phyloP scores from a whole-genome alignment of 2,797 vertebrate species.

The Heliangelus exortis region DNA sequence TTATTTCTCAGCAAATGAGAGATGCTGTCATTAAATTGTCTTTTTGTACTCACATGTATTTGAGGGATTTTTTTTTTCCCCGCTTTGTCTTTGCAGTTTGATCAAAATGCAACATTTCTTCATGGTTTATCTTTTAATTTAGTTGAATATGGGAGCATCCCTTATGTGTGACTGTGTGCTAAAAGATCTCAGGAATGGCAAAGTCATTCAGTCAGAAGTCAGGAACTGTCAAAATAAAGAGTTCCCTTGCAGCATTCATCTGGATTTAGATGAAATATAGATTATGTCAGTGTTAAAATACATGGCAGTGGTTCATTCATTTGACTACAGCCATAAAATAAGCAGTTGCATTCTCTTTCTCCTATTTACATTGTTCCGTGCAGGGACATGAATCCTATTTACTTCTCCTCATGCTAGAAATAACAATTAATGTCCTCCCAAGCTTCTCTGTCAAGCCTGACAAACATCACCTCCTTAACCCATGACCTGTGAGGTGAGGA shows the following conservation, averaged over 20 bases:
- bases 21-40: constrained; percentile 63
- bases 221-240: not conserved
- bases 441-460: too few relatives aligned
- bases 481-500: too few relatives aligned
- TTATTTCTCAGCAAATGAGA: constrained; percentile 63
- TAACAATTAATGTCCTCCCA: too few relatives aligned
- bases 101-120: constrained; percentile 2
- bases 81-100: constrained; percentile 36
- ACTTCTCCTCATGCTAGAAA: not conserved
- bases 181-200: not conserved
- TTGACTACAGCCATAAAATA: not conserved
- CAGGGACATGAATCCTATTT: not conserved
- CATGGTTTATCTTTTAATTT: not conserved
- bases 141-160: not conserved
- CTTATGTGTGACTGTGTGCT: not conserved
- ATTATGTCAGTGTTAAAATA: not conserved
- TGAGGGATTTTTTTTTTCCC: not conserved
- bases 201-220: not conserved
- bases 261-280: not conserved
- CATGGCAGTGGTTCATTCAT: not conserved
- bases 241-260: not conserved
- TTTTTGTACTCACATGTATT: not conserved
- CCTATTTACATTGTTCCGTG: not conserved
- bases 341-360: not conserved
- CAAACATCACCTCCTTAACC: too few relatives aligned